phyloP scores from a whole-genome alignment of 2,888 invertebrate species.

The Limnephilus lunatus region DNA sequence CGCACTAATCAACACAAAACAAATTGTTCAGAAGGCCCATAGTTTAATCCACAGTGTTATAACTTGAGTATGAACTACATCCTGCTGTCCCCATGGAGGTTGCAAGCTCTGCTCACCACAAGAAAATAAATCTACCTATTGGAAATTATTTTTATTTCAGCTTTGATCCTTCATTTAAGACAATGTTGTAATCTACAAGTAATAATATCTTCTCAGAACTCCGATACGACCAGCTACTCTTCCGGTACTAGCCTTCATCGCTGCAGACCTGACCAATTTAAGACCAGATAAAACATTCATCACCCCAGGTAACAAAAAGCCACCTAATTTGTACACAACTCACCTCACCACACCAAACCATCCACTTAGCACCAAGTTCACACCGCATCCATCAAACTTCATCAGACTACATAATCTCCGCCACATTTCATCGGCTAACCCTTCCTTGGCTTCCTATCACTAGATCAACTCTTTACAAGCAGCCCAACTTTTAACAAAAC shows the following conservation, averaged over 20 bases:
- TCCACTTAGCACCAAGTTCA: conserved; percentile 11
- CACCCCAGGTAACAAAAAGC: not conserved
- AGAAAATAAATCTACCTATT: not conserved
- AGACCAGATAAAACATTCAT: too few relatives aligned
- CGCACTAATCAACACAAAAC: not conserved
- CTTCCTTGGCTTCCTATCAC: not conserved
- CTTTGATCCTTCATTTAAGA: not conserved
- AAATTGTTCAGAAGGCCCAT: not conserved
- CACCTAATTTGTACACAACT: conserved; percentile 30
- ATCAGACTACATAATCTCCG: not conserved
- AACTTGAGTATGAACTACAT: too few relatives aligned
- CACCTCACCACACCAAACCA: not conserved
- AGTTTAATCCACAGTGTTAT: not conserved
- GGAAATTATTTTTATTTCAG: not conserved
- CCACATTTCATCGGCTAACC: too few relatives aligned
- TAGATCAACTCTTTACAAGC: not conserved
- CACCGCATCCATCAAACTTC: not conserved
- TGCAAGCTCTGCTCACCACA: too few relatives aligned
- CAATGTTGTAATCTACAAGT: not conserved
- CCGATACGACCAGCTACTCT: not conserved
- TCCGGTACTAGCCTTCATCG: not conserved
- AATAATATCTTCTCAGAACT: not conserved
- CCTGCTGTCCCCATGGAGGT: not conserved
- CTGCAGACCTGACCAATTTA: not conserved
- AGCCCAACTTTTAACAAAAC: not conserved